Evolutionary conservation across 2,888 invertebrate genomes (phyloP), one percentile per base, ranked within the genome.

Genomic region (Drosophila peninsularis): DNA sequence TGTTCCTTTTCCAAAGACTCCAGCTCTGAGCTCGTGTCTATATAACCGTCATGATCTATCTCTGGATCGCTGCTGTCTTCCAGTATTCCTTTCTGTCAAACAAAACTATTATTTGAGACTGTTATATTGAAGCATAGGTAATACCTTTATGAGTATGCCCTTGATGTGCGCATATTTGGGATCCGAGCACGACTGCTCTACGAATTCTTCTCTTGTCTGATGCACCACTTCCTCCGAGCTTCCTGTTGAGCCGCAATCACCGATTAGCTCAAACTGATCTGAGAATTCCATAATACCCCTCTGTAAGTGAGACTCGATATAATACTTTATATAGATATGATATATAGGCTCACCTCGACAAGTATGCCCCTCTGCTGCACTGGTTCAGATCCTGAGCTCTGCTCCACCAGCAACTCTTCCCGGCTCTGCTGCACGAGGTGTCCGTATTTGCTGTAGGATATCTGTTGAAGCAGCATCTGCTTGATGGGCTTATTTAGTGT

Each of bases 261-360:
- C 62, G 39, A 62, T 50, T 5, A 55, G 0, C 9, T 71, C 61
- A 13, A 0, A 5, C 4, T 14, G 13, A 24, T 21, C n/a, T 11
- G 41, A 36, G 6, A 7, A 1, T 0, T 44, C 17, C 19, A 44
- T 14, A 0, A 65, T 42, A 0, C 67, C 78, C 5, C 52, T 50
- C 80, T 80, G 30, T 5, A 39, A 17, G 9, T 27, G 0, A 21
- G 3, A 7, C 14, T 45, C 10, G 2, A 0, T 5, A 21, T 42
- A 19, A n/a, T n/a, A n/a, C n/a, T 2, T 13, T 21, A n/a, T 1
- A 1, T n/a, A 50, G 13, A 32, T 13, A 39, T 7, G 9, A 10
- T 3, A 17, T 1, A 11, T 5, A 0, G 0, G 9, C n/a, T n/a
- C n/a, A 82, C 86, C 69, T 85, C 52, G 3, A 42, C 50, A 0